phyloP scores from a whole-genome alignment of 2,888 invertebrate species.

The Biston stratarius region DNA sequence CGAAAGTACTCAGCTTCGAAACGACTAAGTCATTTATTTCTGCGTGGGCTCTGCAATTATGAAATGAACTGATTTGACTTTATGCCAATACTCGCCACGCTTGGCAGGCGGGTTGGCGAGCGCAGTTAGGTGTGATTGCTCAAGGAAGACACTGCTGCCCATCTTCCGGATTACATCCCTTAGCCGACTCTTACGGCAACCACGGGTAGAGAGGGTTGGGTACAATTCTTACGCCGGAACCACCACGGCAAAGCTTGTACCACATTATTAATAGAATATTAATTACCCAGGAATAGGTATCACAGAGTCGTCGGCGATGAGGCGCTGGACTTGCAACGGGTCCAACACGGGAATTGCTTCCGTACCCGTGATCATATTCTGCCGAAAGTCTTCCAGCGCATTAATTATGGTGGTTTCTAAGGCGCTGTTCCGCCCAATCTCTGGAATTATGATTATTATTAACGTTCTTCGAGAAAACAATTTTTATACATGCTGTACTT shows the following conservation, averaged over 20 bases:
- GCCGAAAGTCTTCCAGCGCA: constrained; percentile 41
- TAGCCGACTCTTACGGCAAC: no score
- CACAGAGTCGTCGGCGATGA: constrained; percentile 55
- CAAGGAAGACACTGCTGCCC: no score
- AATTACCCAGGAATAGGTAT: constrained; percentile 63
- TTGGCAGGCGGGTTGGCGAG: no score
- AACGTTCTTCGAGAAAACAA: neutral
- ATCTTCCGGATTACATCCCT: no score
- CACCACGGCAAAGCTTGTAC: no score
- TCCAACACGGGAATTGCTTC: constrained; percentile 66
- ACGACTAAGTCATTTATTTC: constrained; percentile 36
- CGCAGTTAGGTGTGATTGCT: no score
- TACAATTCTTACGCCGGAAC: no score
- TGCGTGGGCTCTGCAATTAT: constrained; percentile 34
- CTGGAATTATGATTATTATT: constrained; percentile 8
- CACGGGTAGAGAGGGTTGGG: no score
- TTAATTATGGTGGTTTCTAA: constrained; percentile 35
- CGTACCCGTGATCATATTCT: constrained; percentile 54
- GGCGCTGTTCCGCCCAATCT: constrained; percentile 34
- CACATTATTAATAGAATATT: no score
- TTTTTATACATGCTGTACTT: no score
- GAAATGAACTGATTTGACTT: neutral
- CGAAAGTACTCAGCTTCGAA: constrained; percentile 43
- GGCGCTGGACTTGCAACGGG: constrained; percentile 55
- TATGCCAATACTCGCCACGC: no score